Evolutionary conservation across 2,888 invertebrate species (phyloP).

Genomic region (Griposia aprilina): DNA sequence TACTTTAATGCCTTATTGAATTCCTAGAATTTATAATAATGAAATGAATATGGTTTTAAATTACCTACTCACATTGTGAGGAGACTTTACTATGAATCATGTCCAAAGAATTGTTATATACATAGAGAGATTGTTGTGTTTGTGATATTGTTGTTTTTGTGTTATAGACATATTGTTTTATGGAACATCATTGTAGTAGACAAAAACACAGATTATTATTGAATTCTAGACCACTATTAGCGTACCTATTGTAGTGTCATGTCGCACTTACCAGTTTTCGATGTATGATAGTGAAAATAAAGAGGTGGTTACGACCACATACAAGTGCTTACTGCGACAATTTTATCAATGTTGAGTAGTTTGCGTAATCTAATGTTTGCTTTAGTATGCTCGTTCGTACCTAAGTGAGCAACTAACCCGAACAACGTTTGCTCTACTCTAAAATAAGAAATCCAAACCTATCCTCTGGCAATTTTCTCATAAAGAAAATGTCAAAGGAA

Average conservation of each 20-base stretch:
- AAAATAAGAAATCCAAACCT: neutral
- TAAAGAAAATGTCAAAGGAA: constrained; percentile 1
- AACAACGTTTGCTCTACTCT: neutral
- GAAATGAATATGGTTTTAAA: neutral
- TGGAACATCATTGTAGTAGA: neutral
- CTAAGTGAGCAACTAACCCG: neutral
- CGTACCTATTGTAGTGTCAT: neutral
- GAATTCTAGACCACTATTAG: neutral
- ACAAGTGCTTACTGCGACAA: constrained; percentile 5
- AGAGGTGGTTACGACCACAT: constrained; percentile 19
- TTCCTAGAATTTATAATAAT: neutral
- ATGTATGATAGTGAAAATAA: constrained; percentile 10
- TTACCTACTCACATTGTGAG: neutral
- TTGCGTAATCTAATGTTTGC: constrained; percentile 15
- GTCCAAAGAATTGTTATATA: neutral
- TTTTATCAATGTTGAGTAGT: constrained; percentile 32
- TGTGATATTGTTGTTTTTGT: too few species aligned
- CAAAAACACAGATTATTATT: neutral
- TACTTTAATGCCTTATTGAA: too few species aligned
- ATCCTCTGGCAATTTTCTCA: neutral
- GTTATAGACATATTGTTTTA: neutral
- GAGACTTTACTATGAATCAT: constrained; percentile 11
- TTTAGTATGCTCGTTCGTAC: neutral
- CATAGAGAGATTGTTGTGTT: too few species aligned
- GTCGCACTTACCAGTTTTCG: constrained; percentile 16